Evolutionary conservation across 2,113 vertebrate genomes (phyloP).

Genomic region (Hystrix brachyura): DNA sequence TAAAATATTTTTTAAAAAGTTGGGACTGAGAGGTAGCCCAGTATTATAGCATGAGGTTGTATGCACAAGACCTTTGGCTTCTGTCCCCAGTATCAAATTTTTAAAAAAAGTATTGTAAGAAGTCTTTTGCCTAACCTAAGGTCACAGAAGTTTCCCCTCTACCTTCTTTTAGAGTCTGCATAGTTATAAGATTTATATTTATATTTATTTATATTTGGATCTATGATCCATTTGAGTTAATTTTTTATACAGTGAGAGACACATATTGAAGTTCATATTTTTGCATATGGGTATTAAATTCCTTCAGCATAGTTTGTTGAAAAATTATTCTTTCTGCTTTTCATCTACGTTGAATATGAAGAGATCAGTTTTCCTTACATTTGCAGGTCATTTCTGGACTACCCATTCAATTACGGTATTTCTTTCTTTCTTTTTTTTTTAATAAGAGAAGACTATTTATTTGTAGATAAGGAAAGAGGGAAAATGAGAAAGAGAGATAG

Average conservation of each 20-base stretch:
- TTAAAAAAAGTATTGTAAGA: not conserved
- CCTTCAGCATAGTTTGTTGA: not conserved
- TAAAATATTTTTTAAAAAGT: not conserved
- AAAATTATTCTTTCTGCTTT: constrained; percentile 2
- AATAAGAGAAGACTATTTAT: too few relatives aligned
- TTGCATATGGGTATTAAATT: not conserved
- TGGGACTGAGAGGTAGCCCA: not conserved
- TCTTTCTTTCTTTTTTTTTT: too few relatives aligned
- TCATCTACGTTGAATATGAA: not conserved
- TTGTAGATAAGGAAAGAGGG: too few relatives aligned
- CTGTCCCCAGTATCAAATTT: too few relatives aligned
- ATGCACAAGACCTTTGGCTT: not conserved
- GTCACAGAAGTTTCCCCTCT: not conserved
- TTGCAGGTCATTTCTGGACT: not conserved
- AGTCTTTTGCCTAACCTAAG: not conserved
- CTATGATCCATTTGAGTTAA: not conserved
- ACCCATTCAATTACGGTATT: not conserved
- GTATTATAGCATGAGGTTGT: not conserved
- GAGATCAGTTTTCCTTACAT: not conserved
- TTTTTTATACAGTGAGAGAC: not conserved
- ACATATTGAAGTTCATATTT: not conserved
- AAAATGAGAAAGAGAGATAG: too few relatives aligned
- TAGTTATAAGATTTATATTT: constrained; percentile 30
- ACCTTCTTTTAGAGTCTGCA: constrained; percentile 4
- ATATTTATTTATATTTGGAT: not conserved